Percentiles rank a stretch among this genome's conserved stretches.
Evolutionary conservation across 2,888 invertebrate genomes (phyloP).

Genomic region (Melanargia galathea): DNA sequence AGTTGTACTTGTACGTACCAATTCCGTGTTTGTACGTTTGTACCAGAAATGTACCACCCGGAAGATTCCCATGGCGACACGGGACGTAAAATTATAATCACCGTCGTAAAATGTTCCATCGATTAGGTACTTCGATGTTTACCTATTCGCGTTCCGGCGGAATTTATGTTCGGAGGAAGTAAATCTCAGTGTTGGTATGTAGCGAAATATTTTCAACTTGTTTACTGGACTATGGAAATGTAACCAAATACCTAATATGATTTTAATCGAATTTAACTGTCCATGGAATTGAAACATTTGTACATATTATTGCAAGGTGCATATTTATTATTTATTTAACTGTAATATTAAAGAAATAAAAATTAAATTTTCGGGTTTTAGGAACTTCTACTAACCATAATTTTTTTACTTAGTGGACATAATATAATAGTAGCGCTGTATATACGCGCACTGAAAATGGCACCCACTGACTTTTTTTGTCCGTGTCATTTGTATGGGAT

Average conservation of each 20-base stretch:
- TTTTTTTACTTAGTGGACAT: too few species aligned
- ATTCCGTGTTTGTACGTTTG: conserved; percentile 35
- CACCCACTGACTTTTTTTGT: too few species aligned
- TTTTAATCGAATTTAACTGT: not conserved
- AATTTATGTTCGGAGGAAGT: conserved; percentile 12
- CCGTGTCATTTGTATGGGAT: too few species aligned
- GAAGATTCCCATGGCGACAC: conserved; percentile 38
- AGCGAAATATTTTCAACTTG: conserved; percentile 9
- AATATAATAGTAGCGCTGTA: too few species aligned
- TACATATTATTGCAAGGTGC: not conserved
- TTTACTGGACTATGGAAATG: not conserved
- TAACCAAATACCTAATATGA: not conserved
- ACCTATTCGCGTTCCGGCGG: not conserved
- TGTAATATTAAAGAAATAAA: too few species aligned
- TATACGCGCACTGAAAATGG: too few species aligned
- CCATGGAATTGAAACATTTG: not conserved
- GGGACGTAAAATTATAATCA: conserved; percentile 34
- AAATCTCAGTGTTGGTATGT: not conserved
- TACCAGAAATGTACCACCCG: conserved; percentile 41
- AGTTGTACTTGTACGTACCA: conserved; percentile 64
- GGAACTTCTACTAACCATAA: too few species aligned
- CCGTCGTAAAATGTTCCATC: conserved; percentile 26
- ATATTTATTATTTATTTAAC: too few species aligned
- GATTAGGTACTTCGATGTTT: conserved; percentile 27
- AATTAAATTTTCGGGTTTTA: too few species aligned